Percentiles rank a stretch among this genome's conserved stretches.
phyloP scores from a whole-genome alignment of 2,797 vertebrate genomes.

The Lophotriccus pileatus region DNA sequence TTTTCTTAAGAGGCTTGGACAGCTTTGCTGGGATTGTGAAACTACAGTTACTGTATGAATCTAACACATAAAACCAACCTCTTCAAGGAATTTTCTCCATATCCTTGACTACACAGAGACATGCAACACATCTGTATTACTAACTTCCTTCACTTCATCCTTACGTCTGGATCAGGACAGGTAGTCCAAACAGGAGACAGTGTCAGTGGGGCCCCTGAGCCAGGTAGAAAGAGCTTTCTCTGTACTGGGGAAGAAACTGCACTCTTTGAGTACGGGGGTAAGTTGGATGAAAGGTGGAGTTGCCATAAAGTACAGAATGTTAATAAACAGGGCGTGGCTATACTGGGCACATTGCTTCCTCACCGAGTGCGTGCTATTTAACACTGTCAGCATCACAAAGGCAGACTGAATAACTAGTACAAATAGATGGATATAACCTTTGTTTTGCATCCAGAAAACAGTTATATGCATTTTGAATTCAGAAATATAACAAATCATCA shows the following conservation, averaged over 20 bases:
- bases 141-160: neutral
- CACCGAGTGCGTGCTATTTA: fast-evolving
- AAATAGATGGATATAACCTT: neutral
- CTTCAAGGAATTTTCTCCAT: neutral
- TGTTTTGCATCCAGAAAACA: neutral
- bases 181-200: neutral
- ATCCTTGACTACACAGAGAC: neutral
- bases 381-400: neutral
- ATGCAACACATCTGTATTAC: neutral
- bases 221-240: neutral
- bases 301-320: neutral
- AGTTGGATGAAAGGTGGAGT: neutral
- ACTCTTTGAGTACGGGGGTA: neutral
- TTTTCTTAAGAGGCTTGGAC: neutral
- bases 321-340: neutral
- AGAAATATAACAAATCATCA: neutral
- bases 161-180: neutral
- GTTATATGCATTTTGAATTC: neutral
- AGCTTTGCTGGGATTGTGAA: neutral
- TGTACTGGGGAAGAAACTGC: fast-evolving
- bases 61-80: neutral
- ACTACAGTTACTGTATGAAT: neutral
- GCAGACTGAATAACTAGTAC: neutral
- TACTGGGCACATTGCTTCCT: neutral
- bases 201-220: neutral